Base-by-base conservation (phyloP, 2,113 vertebrate genomes). In the Galeopterus variegatus region DNA sequence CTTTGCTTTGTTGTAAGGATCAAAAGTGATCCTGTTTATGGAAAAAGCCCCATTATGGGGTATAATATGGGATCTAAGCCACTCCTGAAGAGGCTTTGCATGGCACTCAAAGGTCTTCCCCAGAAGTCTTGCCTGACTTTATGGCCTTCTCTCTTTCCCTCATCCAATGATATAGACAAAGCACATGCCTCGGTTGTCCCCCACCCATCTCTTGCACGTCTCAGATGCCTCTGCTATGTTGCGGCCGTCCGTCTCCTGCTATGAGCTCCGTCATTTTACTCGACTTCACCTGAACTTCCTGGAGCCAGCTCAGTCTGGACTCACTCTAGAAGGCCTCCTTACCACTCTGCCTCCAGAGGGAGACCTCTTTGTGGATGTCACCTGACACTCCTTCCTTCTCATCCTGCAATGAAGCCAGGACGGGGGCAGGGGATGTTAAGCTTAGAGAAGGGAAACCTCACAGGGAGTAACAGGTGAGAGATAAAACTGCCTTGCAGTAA, bases 161-260 rank as follows among this genome's bases (percentile, higher is more conserved):
- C 2, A 6, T 2, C 5, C 14, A 4, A 0, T 0, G 4, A 48
- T 75, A 2, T 48, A 23, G 62, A 52, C 6, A 31, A 58, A 45
- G 2, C 0, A 0, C 14, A 8, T 19, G 1, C 8, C 3, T 14
- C 50, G 1, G 0, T 18, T 31, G 24, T 6, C 6, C 7, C 11
- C 82, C 28, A 31, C 31, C 12, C 0, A 0, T 58, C 62, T 64
- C 64, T 23, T 3, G 4, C 31, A 0, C 6, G 8, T 54, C 65
- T 54, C 54, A 33, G 50, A 62, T 6, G 17, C 41, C 41, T 94
- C 23, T 15, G 72, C 50, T 13, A 12, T 19, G 33, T 12, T 31
- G 26, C 4, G 9, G 8, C 18, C 19, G 13, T 4, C 64, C 28
- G 45, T 83, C 6, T 48, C 36, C 8, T 60, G 5, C n/a, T 41